Evolutionary conservation across 2,797 vertebrate species (phyloP), one percentile per base, ranked within the genome.

Genomic region (Aeoliscus strigatus): DNA sequence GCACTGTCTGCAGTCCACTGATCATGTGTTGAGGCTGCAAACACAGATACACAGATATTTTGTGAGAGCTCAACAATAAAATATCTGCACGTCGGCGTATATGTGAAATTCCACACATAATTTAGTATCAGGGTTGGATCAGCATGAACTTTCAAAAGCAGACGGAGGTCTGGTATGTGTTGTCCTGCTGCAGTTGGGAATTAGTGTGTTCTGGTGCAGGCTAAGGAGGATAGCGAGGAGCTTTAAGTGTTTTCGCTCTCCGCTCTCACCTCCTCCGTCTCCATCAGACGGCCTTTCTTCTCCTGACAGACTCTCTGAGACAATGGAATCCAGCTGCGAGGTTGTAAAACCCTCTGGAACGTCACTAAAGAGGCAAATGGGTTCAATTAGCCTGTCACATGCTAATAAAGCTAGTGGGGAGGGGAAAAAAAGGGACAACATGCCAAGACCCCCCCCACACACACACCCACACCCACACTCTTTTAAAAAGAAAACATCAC

Each of bases 321-420:
- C 84, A 83, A 89, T 84, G 42, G 57, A 55, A 81, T 84, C 80
- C 86, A 87, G 81, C 86, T 86, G 86, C 65, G 73, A 80, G 72
- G 76, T 66, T 46, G 68, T 83, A 81, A 83, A 87, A 75, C 51
- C 33, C 64, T 76, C 65, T 81, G 79, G 79, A 84, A 84, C 70
- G 36, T 77, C 75, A 80, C 78, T 77, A 77, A 84, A 80, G 74
- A 73, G 48, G 57, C 80, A 65, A 84, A 80, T 87, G 86, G 82
- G 73, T 87, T 85, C 77, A 77, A 80, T 87, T 84, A 85, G 75
- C 66, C 54, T 68, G 77, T 84, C 81, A 77, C 72, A 78, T 82
- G 80, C 60, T 78, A 81, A 79, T 86, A 67, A 72, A 80, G 69
- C 68, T 51, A 54, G 80, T 82, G n/a, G n/a, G n/a, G n/a, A n/a